Evolutionary conservation across 2,888 invertebrate species (phyloP).

Genomic region (Caenorhabditis sp.): DNA sequence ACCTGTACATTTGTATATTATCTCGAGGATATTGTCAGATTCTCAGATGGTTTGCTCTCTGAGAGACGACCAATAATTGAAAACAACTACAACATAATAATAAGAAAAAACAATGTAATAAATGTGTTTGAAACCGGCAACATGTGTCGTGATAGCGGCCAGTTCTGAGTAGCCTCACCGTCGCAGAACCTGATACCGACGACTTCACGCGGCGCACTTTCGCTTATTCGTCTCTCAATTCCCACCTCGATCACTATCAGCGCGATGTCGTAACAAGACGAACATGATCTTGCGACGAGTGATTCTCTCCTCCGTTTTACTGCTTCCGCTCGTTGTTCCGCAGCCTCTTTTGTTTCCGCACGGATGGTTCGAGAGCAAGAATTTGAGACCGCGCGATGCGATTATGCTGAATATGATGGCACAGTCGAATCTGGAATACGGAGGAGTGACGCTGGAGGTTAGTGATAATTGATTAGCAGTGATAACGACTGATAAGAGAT

Average conservation of each 20-base stretch:
- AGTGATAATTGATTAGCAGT: background rate
- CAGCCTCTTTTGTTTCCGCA: constrained; percentile 75
- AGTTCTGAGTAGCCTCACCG: constrained; percentile 31
- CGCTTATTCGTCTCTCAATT: constrained; percentile 27
- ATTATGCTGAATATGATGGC: constrained; percentile 76
- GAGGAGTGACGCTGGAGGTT: constrained; percentile 72
- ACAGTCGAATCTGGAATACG: constrained; percentile 73
- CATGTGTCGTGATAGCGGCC: background rate
- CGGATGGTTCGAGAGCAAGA: constrained; percentile 75
- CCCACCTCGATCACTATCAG: constrained; percentile 26
- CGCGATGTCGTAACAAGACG: constrained; percentile 23
- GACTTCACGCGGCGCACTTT: constrained; percentile 56
- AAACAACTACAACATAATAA: background rate
- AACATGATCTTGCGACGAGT: constrained; percentile 53
- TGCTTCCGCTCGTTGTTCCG: constrained; percentile 16
- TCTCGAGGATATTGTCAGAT: background rate
- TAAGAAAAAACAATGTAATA: constrained; percentile 15
- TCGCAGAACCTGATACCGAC: constrained; percentile 46
- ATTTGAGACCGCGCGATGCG: constrained; percentile 73
- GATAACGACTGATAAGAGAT: background rate
- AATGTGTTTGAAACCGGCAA: constrained; percentile 21
- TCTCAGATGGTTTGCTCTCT: background rate
- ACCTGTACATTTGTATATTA: background rate
- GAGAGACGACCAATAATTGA: background rate
- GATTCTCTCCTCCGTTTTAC: constrained; percentile 5